Evolutionary conservation across 2,888 invertebrate species (phyloP).

Genomic region (Apamea anceps): DNA sequence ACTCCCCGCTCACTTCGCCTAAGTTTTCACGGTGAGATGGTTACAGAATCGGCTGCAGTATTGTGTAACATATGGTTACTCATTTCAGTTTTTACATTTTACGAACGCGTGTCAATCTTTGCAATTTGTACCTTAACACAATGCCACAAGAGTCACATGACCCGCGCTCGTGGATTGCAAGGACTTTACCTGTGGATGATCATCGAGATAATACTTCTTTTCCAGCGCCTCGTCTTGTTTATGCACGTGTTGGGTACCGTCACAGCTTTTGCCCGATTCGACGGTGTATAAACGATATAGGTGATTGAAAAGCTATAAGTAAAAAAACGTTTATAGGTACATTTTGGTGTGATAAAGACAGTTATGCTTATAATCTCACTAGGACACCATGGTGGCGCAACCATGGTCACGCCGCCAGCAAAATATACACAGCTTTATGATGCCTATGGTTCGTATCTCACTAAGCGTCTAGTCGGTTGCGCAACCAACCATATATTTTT

Average conservation of each 20-base stretch:
- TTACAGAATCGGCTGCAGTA: no score
- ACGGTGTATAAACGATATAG: conserved; percentile 74
- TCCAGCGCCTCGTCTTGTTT: conserved; percentile 87
- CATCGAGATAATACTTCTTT: conserved; percentile 88
- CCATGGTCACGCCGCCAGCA: neutral
- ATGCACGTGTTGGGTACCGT: conserved; percentile 80
- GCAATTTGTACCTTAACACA: neutral
- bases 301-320: conserved; percentile 75
- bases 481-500: neutral
- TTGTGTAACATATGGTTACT: neutral
- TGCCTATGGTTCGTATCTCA: neutral
- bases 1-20: no score
- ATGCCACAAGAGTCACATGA: neutral
- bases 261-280: conserved; percentile 78
- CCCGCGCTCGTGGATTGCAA: neutral
- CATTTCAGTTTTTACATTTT: neutral
- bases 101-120: neutral
- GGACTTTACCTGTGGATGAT: conserved; percentile 81
- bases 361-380: neutral
- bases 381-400: neutral
- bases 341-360: neutral
- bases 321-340: conserved; percentile 6
- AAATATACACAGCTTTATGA: neutral
- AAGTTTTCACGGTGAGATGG: no score
- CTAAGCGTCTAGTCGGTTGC: neutral